Evolutionary conservation across 2,797 vertebrate genomes (phyloP).

Genomic region (Furcifer pardalis): DNA sequence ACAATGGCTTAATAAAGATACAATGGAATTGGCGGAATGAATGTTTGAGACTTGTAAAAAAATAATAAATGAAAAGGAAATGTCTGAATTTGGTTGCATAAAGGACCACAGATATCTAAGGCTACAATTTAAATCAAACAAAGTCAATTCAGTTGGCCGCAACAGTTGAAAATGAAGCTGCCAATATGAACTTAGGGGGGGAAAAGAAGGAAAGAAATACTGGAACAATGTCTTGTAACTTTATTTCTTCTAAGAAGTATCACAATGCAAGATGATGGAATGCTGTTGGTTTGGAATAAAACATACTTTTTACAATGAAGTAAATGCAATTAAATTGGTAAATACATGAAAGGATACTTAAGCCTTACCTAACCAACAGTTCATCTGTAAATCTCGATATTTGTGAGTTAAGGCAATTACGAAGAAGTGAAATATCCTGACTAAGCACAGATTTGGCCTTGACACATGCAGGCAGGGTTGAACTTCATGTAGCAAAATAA

Average conservation of each 20-base stretch:
- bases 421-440: conserved; percentile 82
- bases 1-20: conserved; percentile 73
- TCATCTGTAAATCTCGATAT: conserved; percentile 86
- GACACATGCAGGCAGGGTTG: conserved; percentile 89
- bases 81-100: conserved; percentile 62
- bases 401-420: conserved; percentile 74
- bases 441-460: conserved; percentile 83
- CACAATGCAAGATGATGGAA: conserved; percentile 71
- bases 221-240: conserved; percentile 60
- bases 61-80: conserved; percentile 68
- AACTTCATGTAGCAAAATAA: conserved; percentile 79
- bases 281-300: conserved; percentile 57
- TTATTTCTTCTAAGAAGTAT: conserved; percentile 62
- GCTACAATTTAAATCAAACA: conserved; percentile 31
- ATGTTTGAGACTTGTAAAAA: conserved; percentile 58
- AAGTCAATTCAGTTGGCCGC: background rate
- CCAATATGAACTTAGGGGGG: conserved; percentile 65
- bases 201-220: conserved; percentile 67
- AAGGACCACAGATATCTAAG: conserved; percentile 52
- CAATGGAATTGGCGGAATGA: conserved; percentile 71
- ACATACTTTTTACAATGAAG: conserved; percentile 48
- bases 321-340: conserved; percentile 48
- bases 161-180: conserved; percentile 57
- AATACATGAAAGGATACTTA: conserved; percentile 42
- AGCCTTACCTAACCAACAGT: conserved; percentile 86